phyloP scores from a whole-genome alignment of 2,888 invertebrate genomes.

The Drosophila cognata region DNA sequence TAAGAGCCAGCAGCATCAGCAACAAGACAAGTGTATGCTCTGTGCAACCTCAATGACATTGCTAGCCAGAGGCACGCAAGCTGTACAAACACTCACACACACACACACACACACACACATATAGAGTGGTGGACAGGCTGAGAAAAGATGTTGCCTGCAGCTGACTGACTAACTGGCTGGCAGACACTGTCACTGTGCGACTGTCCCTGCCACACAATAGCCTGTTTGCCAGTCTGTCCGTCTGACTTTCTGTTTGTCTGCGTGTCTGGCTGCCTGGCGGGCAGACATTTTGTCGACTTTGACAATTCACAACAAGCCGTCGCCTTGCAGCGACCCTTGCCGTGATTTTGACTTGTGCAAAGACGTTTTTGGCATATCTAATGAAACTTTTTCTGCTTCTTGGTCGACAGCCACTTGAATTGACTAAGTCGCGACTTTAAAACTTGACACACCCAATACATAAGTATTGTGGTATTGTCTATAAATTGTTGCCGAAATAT shows the following conservation, averaged over 20 bases:
- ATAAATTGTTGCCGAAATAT: conserved; percentile 66
- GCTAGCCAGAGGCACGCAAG: conserved; percentile 48
- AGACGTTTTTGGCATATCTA: conserved; percentile 65
- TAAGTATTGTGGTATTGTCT: conserved; percentile 42
- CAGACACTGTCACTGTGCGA: conserved; percentile 30
- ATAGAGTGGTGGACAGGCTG: conserved; percentile 7
- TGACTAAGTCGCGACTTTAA: conserved; percentile 51
- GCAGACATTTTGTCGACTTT: conserved; percentile 58
- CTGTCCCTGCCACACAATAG: conserved; percentile 24
- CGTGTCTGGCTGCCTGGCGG: conserved; percentile 22
- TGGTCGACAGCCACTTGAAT: conserved; percentile 54
- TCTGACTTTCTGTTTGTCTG: neutral
- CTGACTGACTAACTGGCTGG: conserved; percentile 54
- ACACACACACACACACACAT: conserved; percentile 6
- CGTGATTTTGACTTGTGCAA: conserved; percentile 52
- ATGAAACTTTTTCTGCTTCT: conserved; percentile 50
- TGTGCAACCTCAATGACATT: conserved; percentile 68
- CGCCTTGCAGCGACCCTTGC: conserved; percentile 27
- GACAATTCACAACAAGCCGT: conserved; percentile 49
- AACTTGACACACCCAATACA: conserved; percentile 33
- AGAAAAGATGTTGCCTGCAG: conserved; percentile 57
- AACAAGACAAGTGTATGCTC: conserved; percentile 42
- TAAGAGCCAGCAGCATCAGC: conserved; percentile 38
- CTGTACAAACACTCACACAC: conserved; percentile 48
- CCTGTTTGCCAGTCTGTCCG: conserved; percentile 15